Conservation (phyloP, 1,140 invertebrate species). For the Trigoniulus corallinus region DNA sequence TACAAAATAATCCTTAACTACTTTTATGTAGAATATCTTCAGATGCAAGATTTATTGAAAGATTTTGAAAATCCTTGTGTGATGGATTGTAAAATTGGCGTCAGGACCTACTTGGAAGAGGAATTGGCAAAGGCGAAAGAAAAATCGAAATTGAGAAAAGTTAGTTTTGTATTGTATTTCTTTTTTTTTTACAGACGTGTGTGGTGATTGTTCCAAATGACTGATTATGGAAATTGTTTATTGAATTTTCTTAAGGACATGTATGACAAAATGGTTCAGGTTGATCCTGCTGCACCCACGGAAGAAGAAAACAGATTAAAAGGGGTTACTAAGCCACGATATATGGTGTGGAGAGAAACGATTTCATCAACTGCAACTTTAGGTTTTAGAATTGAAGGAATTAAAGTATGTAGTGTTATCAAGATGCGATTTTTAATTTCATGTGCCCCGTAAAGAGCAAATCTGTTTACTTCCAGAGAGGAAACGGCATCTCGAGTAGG, state of each 20-base stretch:
- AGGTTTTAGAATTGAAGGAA: slow-evolving; percentile 91
- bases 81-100: slow-evolving; percentile 94
- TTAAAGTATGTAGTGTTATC: slow-evolving; percentile 35
- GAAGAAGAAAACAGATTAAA: slow-evolving; percentile 72
- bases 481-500: slow-evolving; percentile 72
- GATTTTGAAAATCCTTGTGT: slow-evolving; percentile 81
- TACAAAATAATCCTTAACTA: too few species aligned
- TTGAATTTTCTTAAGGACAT: too few species aligned
- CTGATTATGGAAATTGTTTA: slow-evolving; percentile 10
- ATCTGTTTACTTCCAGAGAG: slow-evolving; percentile 35
- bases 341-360: slow-evolving; percentile 95
- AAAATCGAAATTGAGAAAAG: slow-evolving; percentile 78
- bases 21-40: slow-evolving; percentile 43
- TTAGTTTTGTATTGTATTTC: slow-evolving; percentile 15
- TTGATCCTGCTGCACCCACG: slow-evolving; percentile 74
- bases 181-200: too few species aligned
- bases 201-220: neutral
- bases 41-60: slow-evolving; percentile 79
- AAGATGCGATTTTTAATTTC: too few species aligned
- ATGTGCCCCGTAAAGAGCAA: too few species aligned
- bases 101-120: slow-evolving; percentile 84
- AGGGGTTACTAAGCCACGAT: slow-evolving; percentile 85
- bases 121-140: slow-evolving; percentile 86
- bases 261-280: slow-evolving; percentile 97
- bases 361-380: slow-evolving; percentile 88